phyloP scores from a whole-genome alignment of 2,797 vertebrate species.

The Lepus townsendii region DNA sequence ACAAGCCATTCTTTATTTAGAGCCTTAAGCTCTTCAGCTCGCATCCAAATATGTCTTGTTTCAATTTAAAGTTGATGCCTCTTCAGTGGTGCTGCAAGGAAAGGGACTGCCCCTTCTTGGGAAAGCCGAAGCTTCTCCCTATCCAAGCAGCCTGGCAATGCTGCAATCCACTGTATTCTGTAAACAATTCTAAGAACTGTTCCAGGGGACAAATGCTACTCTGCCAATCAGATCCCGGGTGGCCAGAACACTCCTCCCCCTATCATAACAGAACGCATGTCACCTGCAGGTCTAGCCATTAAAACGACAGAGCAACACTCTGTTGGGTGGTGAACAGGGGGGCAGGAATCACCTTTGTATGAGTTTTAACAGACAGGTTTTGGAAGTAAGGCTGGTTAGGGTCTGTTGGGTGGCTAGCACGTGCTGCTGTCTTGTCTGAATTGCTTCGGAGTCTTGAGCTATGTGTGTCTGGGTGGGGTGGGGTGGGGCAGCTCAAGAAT shows the following conservation, averaged over 20 bases:
- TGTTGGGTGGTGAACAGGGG: background rate
- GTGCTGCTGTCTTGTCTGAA: background rate
- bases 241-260: background rate
- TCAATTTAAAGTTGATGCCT: background rate
- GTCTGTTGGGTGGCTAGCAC: background rate
- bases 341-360: background rate
- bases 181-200: constrained; percentile 32
- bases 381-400: background rate
- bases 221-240: constrained; percentile 9
- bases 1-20: background rate
- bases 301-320: constrained; percentile 12
- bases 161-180: constrained; percentile 59
- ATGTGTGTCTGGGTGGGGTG: background rate
- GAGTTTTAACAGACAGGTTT: constrained; percentile 37
- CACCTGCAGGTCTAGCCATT: constrained; percentile 9
- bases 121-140: background rate
- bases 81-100: background rate
- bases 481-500: background rate
- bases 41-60: background rate
- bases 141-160: too few relatives aligned
- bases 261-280: background rate
- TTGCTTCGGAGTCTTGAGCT: background rate
- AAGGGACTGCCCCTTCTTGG: background rate
- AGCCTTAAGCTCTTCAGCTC: background rate
- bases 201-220: background rate